Base-by-base conservation (phyloP, 1,140 invertebrate genomes). In the Tetramorium parvispinum region DNA sequence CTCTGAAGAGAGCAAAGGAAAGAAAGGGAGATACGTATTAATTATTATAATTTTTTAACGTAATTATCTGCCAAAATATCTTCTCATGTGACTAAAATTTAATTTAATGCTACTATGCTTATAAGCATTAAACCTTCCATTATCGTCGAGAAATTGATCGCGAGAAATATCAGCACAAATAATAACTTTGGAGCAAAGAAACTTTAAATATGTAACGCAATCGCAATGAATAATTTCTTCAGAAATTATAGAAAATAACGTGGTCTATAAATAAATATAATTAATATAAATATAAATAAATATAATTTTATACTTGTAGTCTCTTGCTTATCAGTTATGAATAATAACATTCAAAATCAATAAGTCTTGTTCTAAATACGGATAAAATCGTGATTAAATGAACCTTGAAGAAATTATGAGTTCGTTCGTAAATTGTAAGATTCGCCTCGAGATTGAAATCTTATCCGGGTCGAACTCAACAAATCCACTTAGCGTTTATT, bases 271-370 rank as follows among this genome's bases (percentile, higher is more conserved):
- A 61, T 63, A 65, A 65, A 65, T 65, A 65, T 37, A 8, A 32
- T 63, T 65, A n/a, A n/a, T n/a, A n/a, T n/a, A n/a, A n/a, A n/a
- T 59, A 11, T 46, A 16, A 37, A 61, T 63, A 65, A 65, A 65
- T 65, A 65, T 37, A 8, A 32, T 63, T 65, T 11, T 10, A 65
- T 65, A 65, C 18, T 65, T 65, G 8, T 8, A n/a, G 27, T 40
- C 61, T 65, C 13, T 65, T 18, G 32, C 61, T 37, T 65, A 27
- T 63, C 0, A 32, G n/a, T 61, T 55, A 10, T 7, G 27, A 63
- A 32, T 65, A 65, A 65, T 3, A 65, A 65, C 37, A 10, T 46
- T 65, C 32, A 11, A 3, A 37, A n/a, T 65, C 59, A 61, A 27
- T 32, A 65, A n/a, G 8, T 63, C 16, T 2, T 2, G 27, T 37